Percentiles rank a stretch among this genome's conserved stretches.
phyloP scores from a whole-genome alignment of 2,797 vertebrate genomes.

The Xiphorhynchus erythropygius region DNA sequence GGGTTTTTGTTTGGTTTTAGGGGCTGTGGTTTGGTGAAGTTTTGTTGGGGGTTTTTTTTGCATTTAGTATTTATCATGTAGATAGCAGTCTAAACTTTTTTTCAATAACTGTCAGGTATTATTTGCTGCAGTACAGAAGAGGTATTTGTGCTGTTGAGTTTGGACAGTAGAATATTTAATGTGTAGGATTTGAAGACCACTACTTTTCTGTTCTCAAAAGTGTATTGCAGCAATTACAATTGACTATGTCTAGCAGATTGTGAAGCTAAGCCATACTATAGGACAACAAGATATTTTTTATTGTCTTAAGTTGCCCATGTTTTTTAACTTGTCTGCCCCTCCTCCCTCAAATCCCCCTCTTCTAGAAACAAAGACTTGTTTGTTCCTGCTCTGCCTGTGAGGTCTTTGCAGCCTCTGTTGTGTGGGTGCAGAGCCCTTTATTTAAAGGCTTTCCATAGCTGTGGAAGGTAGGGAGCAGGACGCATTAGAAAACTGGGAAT shows the following conservation, averaged over 20 bases:
- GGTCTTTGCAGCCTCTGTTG: conserved; percentile 65
- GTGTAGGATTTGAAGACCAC: not conserved
- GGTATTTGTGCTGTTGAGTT: not conserved
- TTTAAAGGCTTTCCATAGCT: conserved; percentile 62
- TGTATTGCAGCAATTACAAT: not conserved
- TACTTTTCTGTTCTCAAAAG: not conserved
- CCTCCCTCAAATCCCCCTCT: conserved; percentile 46
- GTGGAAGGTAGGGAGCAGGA: conserved; percentile 56
- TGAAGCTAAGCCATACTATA: not conserved
- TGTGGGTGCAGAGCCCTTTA: conserved; percentile 64
- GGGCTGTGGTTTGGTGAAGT: too few relatives aligned
- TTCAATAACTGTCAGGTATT: not conserved
- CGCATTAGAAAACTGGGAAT: conserved; percentile 18
- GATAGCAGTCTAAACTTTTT: not conserved
- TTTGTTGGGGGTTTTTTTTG: too few relatives aligned
- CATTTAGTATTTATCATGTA: not conserved
- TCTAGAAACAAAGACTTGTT: conserved; percentile 74
- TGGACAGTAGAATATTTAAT: not conserved
- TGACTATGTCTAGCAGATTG: not conserved
- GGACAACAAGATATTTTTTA: not conserved
- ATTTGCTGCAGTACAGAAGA: not conserved
- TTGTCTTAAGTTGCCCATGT: conserved; percentile 4
- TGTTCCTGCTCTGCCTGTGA: conserved; percentile 78
- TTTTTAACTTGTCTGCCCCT: conserved; percentile 48
- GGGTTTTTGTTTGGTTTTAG: not conserved